These are phyloP conservation scores for Notoglanidium macrostoma DNA, from an alignment of 2,797 vertebrate genomes.

Conservation along the genomic window DNA sequence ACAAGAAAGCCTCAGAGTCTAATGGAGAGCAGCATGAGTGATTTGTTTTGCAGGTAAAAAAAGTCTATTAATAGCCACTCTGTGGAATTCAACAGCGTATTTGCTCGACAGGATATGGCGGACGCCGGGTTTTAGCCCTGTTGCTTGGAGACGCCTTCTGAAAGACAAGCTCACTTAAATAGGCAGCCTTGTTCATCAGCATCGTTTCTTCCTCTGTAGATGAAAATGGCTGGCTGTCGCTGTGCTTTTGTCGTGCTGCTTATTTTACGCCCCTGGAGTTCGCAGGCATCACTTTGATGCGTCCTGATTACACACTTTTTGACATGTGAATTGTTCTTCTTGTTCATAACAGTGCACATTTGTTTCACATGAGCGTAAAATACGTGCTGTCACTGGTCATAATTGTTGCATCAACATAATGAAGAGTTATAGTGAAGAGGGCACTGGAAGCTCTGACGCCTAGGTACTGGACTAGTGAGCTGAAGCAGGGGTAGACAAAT, in stretches of 20 bases:
- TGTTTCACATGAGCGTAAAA: slow-evolving; percentile 22
- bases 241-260: slow-evolving; percentile 45
- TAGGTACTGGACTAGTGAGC: slow-evolving; percentile 19
- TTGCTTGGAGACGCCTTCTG: slow-evolving; percentile 75
- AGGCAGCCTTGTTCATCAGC: slow-evolving; percentile 74
- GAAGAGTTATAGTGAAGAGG: background rate
- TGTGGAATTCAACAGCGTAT: slow-evolving; percentile 54
- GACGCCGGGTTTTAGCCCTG: slow-evolving; percentile 66
- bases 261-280: slow-evolving; percentile 32
- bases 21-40: slow-evolving; percentile 58
- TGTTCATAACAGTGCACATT: slow-evolving; percentile 10
- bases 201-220: slow-evolving; percentile 58
- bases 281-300: slow-evolving; percentile 39
- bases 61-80: slow-evolving; percentile 71
- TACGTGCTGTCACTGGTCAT: slow-evolving; percentile 11
- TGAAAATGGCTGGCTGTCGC: slow-evolving; percentile 49
- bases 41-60: slow-evolving; percentile 74
- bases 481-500: slow-evolving; percentile 1
- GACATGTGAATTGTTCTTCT: slow-evolving; percentile 14
- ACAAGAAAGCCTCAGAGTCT: slow-evolving; percentile 40
- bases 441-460: background rate
- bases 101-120: slow-evolving; percentile 71
- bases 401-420: slow-evolving; percentile 26
- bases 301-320: slow-evolving; percentile 48
- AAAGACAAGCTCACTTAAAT: slow-evolving; percentile 69